phyloP scores from a whole-genome alignment of 1,140 invertebrate genomes.

The Megalopta genalis region DNA sequence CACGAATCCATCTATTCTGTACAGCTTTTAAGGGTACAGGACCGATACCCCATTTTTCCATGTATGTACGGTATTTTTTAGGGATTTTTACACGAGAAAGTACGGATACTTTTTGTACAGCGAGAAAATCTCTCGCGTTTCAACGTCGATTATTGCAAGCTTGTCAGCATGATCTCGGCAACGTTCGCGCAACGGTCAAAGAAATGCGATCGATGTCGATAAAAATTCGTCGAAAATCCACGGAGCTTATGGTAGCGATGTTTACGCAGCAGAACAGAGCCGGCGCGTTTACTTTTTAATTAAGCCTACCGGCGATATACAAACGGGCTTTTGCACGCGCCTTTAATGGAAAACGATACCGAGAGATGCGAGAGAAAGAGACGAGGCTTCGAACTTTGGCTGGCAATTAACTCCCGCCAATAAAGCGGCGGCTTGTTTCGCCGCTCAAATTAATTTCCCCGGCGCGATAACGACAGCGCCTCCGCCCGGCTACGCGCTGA shows the following conservation, averaged over 20 bases:
- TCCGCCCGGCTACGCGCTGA: slow-evolving; percentile 34
- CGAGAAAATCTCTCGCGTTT: too few relatives aligned
- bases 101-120: too few relatives aligned
- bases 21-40: too few relatives aligned
- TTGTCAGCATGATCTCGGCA: too few relatives aligned
- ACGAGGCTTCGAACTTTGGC: slow-evolving; percentile 13
- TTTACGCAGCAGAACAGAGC: background rate
- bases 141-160: too few relatives aligned
- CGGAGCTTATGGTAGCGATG: too few relatives aligned
- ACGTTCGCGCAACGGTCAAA: too few relatives aligned
- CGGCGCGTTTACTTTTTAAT: slow-evolving; percentile 38
- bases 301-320: slow-evolving; percentile 30
- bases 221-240: background rate
- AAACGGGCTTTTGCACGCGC: slow-evolving; percentile 12
- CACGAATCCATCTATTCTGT: too few relatives aligned
- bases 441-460: slow-evolving; percentile 57
- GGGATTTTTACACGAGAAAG: too few relatives aligned
- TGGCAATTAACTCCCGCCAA: slow-evolving; percentile 55
- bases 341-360: slow-evolving; percentile 47
- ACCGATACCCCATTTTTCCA: too few relatives aligned
- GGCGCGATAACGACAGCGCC: slow-evolving; percentile 50
- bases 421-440: slow-evolving; percentile 54
- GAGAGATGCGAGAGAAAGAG: background rate
- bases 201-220: background rate
- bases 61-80: too few relatives aligned